Conservation (phyloP, 2,113 vertebrate species). For the Pachypanchax playfairii region DNA sequence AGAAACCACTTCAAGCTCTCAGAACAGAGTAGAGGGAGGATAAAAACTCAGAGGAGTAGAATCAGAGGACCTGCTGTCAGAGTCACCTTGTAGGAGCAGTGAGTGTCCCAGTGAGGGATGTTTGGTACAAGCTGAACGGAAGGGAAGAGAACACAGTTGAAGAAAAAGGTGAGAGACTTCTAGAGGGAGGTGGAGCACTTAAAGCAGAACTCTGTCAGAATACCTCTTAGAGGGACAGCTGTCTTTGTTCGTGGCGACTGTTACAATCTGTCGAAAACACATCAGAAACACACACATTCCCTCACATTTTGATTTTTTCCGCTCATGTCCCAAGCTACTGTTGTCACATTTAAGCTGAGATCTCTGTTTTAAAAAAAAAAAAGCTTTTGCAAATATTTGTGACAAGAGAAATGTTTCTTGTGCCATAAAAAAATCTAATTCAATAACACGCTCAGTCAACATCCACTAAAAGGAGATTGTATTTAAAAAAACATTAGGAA, state of each 20-base stretch:
- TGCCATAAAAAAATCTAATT: conserved; percentile 28
- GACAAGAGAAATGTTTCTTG: conserved; percentile 13
- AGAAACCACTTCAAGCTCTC: background rate
- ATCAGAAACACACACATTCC: conserved; percentile 8
- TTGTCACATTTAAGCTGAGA: conserved; percentile 22
- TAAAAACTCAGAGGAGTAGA: conserved; percentile 14
- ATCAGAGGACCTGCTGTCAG: conserved; percentile 48
- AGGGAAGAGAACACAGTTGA: conserved; percentile 31
- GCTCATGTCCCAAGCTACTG: conserved; percentile 12
- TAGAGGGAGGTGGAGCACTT: conserved; percentile 51
- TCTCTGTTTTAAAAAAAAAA: conserved; percentile 30
- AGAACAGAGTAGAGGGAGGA: background rate
- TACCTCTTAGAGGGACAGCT: conserved; percentile 74
- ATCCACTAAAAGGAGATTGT: conserved; percentile 37
- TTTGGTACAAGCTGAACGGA: conserved; percentile 36
- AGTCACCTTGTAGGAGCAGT: conserved; percentile 71
- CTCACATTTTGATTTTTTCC: conserved; percentile 35
- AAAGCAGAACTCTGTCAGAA: conserved; percentile 61
- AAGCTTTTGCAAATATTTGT: conserved; percentile 11
- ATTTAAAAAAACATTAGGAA: conserved; percentile 31
- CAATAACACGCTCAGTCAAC: conserved; percentile 41
- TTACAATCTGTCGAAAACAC: conserved; percentile 46
- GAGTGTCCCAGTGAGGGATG: conserved; percentile 47
- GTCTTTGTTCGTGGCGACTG: conserved; percentile 51
- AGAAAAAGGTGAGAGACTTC: conserved; percentile 42